Base-by-base conservation (phyloP, 1,140 invertebrate genomes). In the Psix sp. region DNA sequence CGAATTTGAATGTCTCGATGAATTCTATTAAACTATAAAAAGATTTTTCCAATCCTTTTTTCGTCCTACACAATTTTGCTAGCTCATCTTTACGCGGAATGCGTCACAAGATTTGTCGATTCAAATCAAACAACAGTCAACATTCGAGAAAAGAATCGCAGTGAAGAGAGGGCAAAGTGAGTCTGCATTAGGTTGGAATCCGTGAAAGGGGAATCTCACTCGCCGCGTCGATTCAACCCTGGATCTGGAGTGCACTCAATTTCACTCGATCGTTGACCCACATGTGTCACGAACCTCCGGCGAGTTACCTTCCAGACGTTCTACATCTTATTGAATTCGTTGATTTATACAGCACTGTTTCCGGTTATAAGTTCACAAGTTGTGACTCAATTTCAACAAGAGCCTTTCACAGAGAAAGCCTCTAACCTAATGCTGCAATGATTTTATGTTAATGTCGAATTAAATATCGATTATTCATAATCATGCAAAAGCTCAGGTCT, bases 271-370 rank as follows among this genome's bases (percentile, higher is more conserved):
- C 73, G 71, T 71, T 74, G 71, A 77, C 76, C 76, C 76, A 74
- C 63, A 77, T 77, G 59, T 74, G 76, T 77, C 76, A 71, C 62
- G 51, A 42, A 70, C 65, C 76, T 68, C 76, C 46, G 51, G 31
- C 65, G 42, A 52, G 18, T 74, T 74, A 70, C 62, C 59, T 67
- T 54, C 48, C 70, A 73, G 67, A 65, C 57, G 67, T 66, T 72
- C 67, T 71, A 77, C 66, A 74, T 74, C 76, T 74, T 77, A 77
- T 77, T 77, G 67, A 72, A 74, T 66, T 67, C 67, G 52, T 67
- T 77, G 72, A 77, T 74, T 76, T 76, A 76, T 72, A 65, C 74
- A 63, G 62, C 67, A 63, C 49, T 76, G 67, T 76, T 76, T 67
- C 74, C 67, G 62, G 67, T 72, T 76, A 72, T 70, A 67, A 76